Evolutionary conservation across 2,113 vertebrate genomes (phyloP).

Genomic region (Excalfactoria chinensis): DNA sequence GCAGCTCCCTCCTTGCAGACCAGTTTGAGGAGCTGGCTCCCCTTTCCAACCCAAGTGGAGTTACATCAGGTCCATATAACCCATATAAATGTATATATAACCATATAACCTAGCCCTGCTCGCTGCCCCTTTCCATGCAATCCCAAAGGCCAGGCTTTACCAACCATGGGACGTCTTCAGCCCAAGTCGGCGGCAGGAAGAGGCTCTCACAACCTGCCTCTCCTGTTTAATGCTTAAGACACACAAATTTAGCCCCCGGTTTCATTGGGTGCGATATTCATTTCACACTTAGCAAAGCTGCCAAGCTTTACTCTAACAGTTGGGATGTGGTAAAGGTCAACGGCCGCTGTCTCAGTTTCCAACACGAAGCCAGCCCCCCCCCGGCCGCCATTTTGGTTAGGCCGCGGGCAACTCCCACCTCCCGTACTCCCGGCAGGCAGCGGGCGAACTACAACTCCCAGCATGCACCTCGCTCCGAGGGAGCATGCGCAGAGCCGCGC

Average conservation of each 20-base stretch:
- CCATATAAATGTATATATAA: too few species aligned
- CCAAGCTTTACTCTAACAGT: slow-evolving; percentile 48
- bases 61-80: background rate
- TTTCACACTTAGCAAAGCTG: slow-evolving; percentile 69
- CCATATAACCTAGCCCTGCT: background rate
- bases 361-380: rapidly evolving
- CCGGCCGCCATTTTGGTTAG: background rate
- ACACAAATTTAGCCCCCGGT: slow-evolving; percentile 89
- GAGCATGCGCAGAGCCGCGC: background rate
- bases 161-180: slow-evolving; percentile 81
- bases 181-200: slow-evolving; percentile 65
- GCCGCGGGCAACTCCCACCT: background rate
- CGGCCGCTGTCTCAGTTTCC: background rate
- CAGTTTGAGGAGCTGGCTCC: rapidly evolving
- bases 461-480: rapidly evolving
- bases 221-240: slow-evolving; percentile 77
- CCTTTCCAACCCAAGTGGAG: background rate
- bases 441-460: slow-evolving; percentile 4
- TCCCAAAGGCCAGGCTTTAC: slow-evolving; percentile 58
- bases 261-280: slow-evolving; percentile 74
- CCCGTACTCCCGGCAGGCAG: background rate
- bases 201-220: slow-evolving; percentile 62
- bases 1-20: background rate
- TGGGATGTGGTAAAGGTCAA: slow-evolving; percentile 50
- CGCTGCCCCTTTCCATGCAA: background rate